Conservation (phyloP, 2,797 vertebrate species). For the Sebastolobus altivelis region DNA sequence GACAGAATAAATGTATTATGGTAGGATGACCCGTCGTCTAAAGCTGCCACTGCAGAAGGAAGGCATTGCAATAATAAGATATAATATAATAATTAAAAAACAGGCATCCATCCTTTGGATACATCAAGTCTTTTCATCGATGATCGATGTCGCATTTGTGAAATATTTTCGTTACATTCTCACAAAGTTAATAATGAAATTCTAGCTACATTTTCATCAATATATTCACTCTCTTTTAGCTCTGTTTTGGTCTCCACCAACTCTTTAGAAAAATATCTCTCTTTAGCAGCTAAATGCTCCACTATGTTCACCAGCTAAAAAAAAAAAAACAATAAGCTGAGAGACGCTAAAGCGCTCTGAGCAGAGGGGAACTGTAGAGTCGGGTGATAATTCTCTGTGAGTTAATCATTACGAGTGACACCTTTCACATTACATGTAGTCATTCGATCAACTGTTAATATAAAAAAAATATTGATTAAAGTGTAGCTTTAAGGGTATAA, state of each 20-base stretch:
- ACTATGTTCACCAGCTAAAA: background rate
- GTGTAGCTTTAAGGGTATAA: too few relatives aligned
- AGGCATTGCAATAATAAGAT: background rate
- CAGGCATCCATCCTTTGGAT: background rate
- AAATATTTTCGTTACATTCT: too few relatives aligned
- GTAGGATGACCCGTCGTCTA: background rate
- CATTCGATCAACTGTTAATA: too few relatives aligned
- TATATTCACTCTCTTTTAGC: too few relatives aligned
- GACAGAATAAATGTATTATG: background rate
- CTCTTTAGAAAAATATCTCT: too few relatives aligned
- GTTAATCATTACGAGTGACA: background rate
- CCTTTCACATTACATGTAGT: too few relatives aligned
- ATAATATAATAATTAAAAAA: background rate
- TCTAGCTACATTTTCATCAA: too few relatives aligned
- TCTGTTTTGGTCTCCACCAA: too few relatives aligned
- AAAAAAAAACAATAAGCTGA: background rate
- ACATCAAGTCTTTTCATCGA: background rate
- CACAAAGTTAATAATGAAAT: too few relatives aligned
- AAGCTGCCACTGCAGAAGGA: background rate
- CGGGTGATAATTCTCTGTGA: background rate
- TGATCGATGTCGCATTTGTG: too few relatives aligned
- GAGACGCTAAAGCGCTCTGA: background rate
- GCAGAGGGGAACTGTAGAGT: background rate
- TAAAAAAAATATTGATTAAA: too few relatives aligned
- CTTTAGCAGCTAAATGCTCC: too few relatives aligned